These are phyloP conservation scores for Zaprionus bogoriensis DNA, from an alignment of 2,888 invertebrate species.

Conservation along the genomic window DNA sequence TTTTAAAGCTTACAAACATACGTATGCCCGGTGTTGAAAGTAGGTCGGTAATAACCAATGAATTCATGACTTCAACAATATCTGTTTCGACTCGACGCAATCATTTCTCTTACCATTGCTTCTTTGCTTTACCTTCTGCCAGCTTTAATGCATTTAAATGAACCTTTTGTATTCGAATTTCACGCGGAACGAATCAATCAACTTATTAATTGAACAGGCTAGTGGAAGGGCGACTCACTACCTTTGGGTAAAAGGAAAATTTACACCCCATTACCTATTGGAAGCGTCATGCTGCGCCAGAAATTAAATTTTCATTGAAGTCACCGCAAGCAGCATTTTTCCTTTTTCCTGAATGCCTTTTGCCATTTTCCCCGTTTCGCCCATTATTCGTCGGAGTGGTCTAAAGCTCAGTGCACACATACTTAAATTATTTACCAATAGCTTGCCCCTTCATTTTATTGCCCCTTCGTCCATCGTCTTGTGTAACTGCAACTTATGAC, in stretches of 20 bases:
- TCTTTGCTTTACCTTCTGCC: background rate
- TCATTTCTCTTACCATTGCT: background rate
- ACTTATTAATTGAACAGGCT: slow-evolving; percentile 60
- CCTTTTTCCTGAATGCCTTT: background rate
- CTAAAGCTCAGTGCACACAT: slow-evolving; percentile 43
- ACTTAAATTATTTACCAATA: slow-evolving; percentile 62
- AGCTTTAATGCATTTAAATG: slow-evolving; percentile 16
- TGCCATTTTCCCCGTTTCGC: background rate
- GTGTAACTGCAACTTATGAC: slow-evolving; percentile 46
- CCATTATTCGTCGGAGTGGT: background rate
- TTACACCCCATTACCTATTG: slow-evolving; percentile 2
- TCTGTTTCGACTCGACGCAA: background rate
- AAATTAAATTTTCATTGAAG: slow-evolving; percentile 56
- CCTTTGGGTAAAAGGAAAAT: too few relatives aligned
- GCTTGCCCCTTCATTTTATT: slow-evolving; percentile 41
- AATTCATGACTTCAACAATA: too few relatives aligned
- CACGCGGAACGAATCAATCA: slow-evolving; percentile 60
- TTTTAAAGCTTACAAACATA: too few relatives aligned
- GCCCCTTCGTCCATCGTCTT: background rate
- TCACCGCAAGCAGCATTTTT: slow-evolving; percentile 25
- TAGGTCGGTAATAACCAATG: too few relatives aligned
- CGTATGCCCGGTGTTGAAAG: too few relatives aligned
- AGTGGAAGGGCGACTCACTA: too few relatives aligned
- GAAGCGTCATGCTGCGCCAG: slow-evolving; percentile 39
- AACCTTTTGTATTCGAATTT: slow-evolving; percentile 40